phyloP scores from a whole-genome alignment of 2,113 vertebrate genomes.

The Grammomys dolichurus region DNA sequence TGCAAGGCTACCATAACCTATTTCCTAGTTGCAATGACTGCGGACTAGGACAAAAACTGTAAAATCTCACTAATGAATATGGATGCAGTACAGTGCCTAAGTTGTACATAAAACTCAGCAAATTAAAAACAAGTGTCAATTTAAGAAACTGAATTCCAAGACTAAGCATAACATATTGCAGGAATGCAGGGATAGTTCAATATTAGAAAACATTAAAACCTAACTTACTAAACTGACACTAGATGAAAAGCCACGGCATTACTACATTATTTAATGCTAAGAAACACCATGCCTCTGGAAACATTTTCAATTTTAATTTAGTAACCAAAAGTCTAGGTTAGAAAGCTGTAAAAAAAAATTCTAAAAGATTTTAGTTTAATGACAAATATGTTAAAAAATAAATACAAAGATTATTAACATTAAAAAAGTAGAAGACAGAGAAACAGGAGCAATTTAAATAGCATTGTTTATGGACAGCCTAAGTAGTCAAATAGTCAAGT shows the following conservation, averaged over 20 bases:
- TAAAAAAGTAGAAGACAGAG: neutral
- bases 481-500: constrained; percentile 28
- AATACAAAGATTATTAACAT: neutral
- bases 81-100: neutral
- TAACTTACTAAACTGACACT: neutral
- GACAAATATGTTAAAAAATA: neutral
- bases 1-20: constrained; percentile 78
- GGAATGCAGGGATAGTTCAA: constrained; percentile 80
- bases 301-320: neutral
- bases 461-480: neutral
- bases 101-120: constrained; percentile 12
- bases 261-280: constrained; percentile 19
- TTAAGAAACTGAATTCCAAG: neutral
- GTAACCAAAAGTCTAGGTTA: constrained; percentile 10
- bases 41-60: neutral
- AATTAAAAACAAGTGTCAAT: constrained; percentile 57
- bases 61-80: constrained; percentile 53
- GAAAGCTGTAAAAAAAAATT: neutral
- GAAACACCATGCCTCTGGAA: neutral
- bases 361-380: constrained; percentile 28
- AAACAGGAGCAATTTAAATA: neutral
- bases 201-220: constrained; percentile 21
- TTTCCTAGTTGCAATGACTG: constrained; percentile 63
- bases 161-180: neutral
- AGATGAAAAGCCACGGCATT: constrained; percentile 17